Percentiles rank a stretch among this genome's conserved stretches.
Evolutionary conservation across 2,888 invertebrate species (phyloP).

Genomic region (Dysmachus trigonus): DNA sequence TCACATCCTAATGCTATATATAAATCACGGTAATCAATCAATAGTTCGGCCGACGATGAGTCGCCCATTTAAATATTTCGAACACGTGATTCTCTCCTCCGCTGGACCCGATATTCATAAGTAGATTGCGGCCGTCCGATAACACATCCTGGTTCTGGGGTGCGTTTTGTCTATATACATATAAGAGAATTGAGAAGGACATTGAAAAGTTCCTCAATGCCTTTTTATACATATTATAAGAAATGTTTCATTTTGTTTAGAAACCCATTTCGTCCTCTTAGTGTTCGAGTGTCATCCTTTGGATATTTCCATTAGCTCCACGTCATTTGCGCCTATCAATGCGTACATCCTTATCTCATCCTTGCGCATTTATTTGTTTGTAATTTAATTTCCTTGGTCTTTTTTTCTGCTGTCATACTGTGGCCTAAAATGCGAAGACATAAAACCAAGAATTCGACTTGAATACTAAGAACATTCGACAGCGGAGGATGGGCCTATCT

Average conservation of each 20-base stretch:
- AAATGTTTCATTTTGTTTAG: slow-evolving; percentile 9
- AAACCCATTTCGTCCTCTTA: background rate
- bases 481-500: background rate
- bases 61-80: slow-evolving; percentile 23
- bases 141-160: background rate
- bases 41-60: background rate
- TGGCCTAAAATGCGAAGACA: slow-evolving; percentile 40
- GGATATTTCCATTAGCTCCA: background rate
- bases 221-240: too few species aligned
- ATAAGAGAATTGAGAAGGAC: background rate
- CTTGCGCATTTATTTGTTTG: slow-evolving; percentile 18
- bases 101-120: background rate
- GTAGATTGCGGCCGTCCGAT: background rate
- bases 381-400: slow-evolving; percentile 40
- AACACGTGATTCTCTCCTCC: background rate
- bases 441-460: slow-evolving; percentile 36
- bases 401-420: slow-evolving; percentile 35
- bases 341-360: slow-evolving; percentile 10
- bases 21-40: slow-evolving; percentile 11
- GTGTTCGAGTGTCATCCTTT: background rate
- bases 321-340: background rate
- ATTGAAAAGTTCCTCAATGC: background rate
- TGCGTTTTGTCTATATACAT: background rate
- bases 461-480: slow-evolving; percentile 40
- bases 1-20: background rate